Evolutionary conservation across 2,113 vertebrate species (phyloP), one percentile per base, ranked within the genome.

Genomic region (Oncorhynchus kisutch): DNA sequence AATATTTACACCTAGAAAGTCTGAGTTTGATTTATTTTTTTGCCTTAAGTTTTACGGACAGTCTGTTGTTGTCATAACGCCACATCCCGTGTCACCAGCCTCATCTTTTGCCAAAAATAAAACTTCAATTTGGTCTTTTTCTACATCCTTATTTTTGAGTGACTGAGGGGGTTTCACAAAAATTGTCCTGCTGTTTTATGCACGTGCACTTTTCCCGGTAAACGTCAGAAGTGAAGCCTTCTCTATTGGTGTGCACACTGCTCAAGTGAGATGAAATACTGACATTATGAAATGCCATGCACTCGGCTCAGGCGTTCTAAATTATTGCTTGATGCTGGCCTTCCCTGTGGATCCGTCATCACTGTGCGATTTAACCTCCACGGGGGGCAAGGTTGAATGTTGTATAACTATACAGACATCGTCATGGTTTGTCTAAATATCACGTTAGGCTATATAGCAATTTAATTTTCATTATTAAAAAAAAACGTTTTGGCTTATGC

Each of bases 321-420:
- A 6, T 64, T n/a, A n/a, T 29, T 3, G 48, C 24, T 74, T 78
- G 14, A 66, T 60, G 49, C 16, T 75, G 16, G 20, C 14, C 39
- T 64, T 62, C 59, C 5, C n/a, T 62, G 59, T 22, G n/a, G 59
- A 62, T 62, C 59, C 9, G 13, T 62, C n/a, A 24, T 62, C 59
- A 7, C 59, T 62, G 7, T 8, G n/a, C n/a, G n/a, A 62, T 71
- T 70, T 31, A 69, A n/a, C 29, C 4, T 25, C 7, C 31, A 67
- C 24, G 39, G 78, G 60, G 51, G 73, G 70, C 67, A 80, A 78
- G 71, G 75, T 78, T 81, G 73, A 70, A 74, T 51, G 78, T 79
- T 87, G 69, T 39, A 49, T 80, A 82, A 82, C 78, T 29, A 62
- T 62, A 62, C 18, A 62, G 8, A 62, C 18, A 54, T 54, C 51